A percentile compares a stretch with the other conserved stretches of the same genome.
Conservation (phyloP, 53 echinoderm and acorn worm genomes). For the Arbacia lixula region DNA sequence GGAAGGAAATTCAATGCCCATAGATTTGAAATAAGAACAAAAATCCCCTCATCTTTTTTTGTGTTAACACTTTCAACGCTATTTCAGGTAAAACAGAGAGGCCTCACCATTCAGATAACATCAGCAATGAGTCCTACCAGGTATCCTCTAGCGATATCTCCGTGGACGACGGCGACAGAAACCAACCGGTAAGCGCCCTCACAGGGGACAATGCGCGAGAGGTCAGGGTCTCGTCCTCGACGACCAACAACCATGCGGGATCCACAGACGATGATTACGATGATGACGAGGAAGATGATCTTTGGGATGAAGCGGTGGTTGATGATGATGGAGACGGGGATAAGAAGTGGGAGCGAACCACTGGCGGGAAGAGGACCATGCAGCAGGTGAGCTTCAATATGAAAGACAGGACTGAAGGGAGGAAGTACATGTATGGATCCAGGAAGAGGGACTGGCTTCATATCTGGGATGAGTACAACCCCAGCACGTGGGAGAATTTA, state of each 20-base stretch:
- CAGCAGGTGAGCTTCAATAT: not conserved
- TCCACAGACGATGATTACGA: not conserved
- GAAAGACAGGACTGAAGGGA: not conserved
- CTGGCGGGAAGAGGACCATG: too few species aligned
- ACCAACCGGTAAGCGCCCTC: constrained; percentile 5
- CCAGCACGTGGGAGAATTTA: constrained; percentile 36
- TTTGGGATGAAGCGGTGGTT: not conserved
- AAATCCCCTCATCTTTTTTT: too few species aligned
- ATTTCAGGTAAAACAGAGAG: not conserved
- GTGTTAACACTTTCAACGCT: too few species aligned
- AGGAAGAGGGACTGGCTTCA: not conserved
- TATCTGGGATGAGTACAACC: constrained; percentile 59
- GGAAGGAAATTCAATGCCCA: too few species aligned
- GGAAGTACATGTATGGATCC: not conserved
- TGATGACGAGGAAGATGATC: not conserved
- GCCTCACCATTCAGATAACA: not conserved
- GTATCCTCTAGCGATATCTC: constrained; percentile 33
- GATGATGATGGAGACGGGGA: not conserved
- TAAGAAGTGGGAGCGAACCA: too few species aligned
- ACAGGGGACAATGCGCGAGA: constrained; percentile 40
- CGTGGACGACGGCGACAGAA: not conserved
- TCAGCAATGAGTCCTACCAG: constrained; percentile 13
- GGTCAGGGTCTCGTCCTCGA: constrained; percentile 32
- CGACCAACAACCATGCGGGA: not conserved
- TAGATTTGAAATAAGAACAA: too few species aligned